Evolutionary conservation across 2,113 vertebrate genomes (phyloP).

Genomic region (Martes martes): DNA sequence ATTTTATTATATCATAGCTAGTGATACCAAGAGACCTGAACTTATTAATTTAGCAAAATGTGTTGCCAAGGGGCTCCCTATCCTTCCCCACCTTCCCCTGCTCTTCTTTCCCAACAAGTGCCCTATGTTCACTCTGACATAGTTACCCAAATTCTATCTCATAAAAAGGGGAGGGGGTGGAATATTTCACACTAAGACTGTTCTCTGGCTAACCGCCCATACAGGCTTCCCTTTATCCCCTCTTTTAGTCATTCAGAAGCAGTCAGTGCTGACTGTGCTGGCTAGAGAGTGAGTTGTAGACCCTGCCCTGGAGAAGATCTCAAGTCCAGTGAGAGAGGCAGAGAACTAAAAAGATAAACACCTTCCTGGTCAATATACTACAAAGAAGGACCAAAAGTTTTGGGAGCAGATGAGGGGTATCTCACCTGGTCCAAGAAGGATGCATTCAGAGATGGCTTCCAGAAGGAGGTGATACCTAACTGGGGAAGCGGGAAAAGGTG

Average conservation of each 20-base stretch:
- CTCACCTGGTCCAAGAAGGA: background rate
- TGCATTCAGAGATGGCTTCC: background rate
- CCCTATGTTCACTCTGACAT: background rate
- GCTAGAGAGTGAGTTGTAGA: background rate
- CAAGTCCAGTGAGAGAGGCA: background rate
- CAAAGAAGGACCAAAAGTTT: background rate
- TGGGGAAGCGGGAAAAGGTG: background rate
- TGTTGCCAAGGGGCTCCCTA: background rate
- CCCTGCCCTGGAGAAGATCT: background rate
- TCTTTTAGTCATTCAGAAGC: background rate
- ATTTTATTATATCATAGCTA: background rate
- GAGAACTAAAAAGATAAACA: background rate
- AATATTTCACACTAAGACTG: background rate
- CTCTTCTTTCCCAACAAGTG: background rate
- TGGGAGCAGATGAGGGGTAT: background rate
- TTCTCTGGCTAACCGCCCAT: background rate
- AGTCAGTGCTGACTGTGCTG: background rate
- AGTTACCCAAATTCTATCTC: background rate
- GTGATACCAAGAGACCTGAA: background rate
- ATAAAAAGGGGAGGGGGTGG: background rate
- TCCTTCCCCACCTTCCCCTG: background rate
- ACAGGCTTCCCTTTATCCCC: background rate
- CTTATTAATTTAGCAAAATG: background rate
- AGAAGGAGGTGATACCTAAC: background rate
- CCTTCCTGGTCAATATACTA: background rate